Conservation (phyloP, 2,888 invertebrate species). For the Dryobota labecula region DNA sequence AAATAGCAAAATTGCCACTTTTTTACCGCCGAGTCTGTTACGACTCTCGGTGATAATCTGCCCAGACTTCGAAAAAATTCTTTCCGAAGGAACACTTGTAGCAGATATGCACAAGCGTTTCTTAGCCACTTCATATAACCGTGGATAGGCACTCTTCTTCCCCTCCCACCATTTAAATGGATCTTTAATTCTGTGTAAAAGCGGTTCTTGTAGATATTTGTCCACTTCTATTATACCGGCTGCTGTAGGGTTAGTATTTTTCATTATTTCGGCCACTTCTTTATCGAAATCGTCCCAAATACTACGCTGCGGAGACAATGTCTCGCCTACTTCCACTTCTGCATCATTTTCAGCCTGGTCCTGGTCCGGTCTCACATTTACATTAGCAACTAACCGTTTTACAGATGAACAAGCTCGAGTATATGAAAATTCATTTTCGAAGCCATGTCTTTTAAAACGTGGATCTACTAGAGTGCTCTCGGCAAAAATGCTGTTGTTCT, state of each 20-base stretch:
- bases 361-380: slow-evolving; percentile 1
- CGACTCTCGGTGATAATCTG: too few relatives aligned
- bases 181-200: slow-evolving; percentile 8
- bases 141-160: slow-evolving; percentile 2
- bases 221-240: slow-evolving; percentile 11
- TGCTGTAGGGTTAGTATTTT: background rate
- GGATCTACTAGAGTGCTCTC: slow-evolving; percentile 2
- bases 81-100: slow-evolving; percentile 6
- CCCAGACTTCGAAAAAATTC: too few relatives aligned
- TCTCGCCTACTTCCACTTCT: background rate
- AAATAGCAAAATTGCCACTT: too few relatives aligned
- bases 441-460: slow-evolving; percentile 19
- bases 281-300: background rate
- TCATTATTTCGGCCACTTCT: background rate
- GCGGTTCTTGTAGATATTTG: slow-evolving; percentile 3
- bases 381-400: slow-evolving; percentile 1
- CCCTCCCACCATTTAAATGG: slow-evolving; percentile 8
- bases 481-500: slow-evolving; percentile 4
- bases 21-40: too few relatives aligned
- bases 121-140: slow-evolving; percentile 7
- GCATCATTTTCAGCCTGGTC: background rate
- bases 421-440: slow-evolving; percentile 2
- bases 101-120: background rate
- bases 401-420: background rate
- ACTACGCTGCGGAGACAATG: background rate